A percentile compares a stretch with the other conserved stretches of the same genome.
phyloP scores from a whole-genome alignment of 2,113 vertebrate genomes.

The Gila orcuttii region DNA sequence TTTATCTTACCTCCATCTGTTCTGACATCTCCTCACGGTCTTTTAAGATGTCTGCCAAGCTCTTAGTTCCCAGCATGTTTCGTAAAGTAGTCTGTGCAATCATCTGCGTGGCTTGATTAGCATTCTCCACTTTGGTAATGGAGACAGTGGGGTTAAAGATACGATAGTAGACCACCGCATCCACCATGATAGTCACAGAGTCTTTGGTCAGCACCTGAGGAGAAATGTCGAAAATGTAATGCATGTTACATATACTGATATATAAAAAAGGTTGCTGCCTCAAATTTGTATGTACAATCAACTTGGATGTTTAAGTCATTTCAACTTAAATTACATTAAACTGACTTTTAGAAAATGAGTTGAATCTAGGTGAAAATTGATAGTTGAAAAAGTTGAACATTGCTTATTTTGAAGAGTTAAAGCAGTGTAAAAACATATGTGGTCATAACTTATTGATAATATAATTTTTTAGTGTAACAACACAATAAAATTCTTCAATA shows the following conservation, averaged over 20 bases:
- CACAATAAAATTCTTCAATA: too few species aligned
- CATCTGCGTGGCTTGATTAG: constrained; percentile 62
- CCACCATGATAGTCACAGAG: constrained; percentile 71
- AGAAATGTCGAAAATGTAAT: not conserved
- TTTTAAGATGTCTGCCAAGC: constrained; percentile 66
- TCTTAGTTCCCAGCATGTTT: constrained; percentile 69
- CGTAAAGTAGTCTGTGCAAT: constrained; percentile 73
- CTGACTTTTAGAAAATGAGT: too few species aligned
- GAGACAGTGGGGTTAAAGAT: constrained; percentile 68
- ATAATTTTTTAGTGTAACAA: not conserved
- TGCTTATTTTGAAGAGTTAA: too few species aligned
- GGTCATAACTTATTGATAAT: too few species aligned
- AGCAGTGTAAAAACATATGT: too few species aligned
- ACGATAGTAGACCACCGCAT: constrained; percentile 73
- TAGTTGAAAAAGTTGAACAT: too few species aligned
- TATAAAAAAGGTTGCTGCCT: too few species aligned
- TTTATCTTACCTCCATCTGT: constrained; percentile 64
- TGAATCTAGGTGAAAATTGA: too few species aligned
- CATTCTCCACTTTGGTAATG: constrained; percentile 66
- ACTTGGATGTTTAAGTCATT: too few species aligned
- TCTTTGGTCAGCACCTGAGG: constrained; percentile 72
- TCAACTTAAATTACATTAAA: too few species aligned
- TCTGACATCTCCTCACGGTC: constrained; percentile 61
- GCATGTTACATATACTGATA: not conserved
- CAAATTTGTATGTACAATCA: too few species aligned